Evolutionary conservation across 2,888 invertebrate genomes (phyloP).

Genomic region (Sesia apiformis): DNA sequence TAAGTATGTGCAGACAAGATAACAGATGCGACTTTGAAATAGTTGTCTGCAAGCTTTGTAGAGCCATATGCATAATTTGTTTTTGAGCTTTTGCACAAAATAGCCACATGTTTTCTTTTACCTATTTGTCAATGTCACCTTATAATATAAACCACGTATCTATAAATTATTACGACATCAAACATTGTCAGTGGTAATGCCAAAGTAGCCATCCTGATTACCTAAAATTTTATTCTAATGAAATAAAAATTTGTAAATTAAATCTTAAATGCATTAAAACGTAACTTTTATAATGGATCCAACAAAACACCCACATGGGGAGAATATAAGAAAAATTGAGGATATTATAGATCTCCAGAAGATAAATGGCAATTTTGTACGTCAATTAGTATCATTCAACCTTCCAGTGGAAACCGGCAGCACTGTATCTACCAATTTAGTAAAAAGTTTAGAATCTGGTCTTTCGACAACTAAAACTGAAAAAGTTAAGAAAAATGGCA

Average conservation of each 20-base stretch:
- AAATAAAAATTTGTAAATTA: constrained; percentile 16
- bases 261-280: constrained; percentile 10
- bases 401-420: constrained; percentile 35
- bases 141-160: too few relatives aligned
- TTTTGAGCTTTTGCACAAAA: too few relatives aligned
- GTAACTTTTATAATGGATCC: constrained; percentile 31
- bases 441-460: constrained; percentile 48
- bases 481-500: constrained; percentile 29
- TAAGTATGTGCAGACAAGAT: too few relatives aligned
- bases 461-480: constrained; percentile 28
- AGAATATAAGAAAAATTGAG: constrained; percentile 53
- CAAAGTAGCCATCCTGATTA: constrained; percentile 16
- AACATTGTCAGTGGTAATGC: not conserved
- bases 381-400: constrained; percentile 49
- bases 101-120: too few relatives aligned
- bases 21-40: too few relatives aligned
- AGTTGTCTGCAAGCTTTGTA: too few relatives aligned
- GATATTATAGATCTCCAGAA: constrained; percentile 63
- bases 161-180: not conserved
- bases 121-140: too few relatives aligned
- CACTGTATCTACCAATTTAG: constrained; percentile 31
- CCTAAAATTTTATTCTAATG: not conserved
- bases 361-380: constrained; percentile 44
- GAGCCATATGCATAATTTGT: too few relatives aligned
- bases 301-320: constrained; percentile 22